phyloP scores from a whole-genome alignment of 1,140 invertebrate genomes.

The Drosophila kanapiae region DNA sequence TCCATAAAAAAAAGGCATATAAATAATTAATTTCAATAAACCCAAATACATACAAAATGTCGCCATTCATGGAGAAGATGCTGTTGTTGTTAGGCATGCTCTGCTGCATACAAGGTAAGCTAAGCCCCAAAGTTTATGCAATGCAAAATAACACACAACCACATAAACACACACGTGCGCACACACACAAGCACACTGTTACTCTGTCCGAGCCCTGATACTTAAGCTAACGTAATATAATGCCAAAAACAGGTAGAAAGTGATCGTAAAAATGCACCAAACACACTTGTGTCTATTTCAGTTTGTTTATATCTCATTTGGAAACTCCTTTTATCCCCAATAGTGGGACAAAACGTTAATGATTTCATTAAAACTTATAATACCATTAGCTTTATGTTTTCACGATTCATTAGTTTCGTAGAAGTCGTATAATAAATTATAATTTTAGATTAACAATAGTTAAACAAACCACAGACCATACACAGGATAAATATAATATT shows the following conservation, averaged over 20 bases:
- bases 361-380: background rate
- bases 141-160: constrained; percentile 27
- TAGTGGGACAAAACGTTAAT: background rate
- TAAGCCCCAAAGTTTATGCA: constrained; percentile 55
- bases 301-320: background rate
- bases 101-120: constrained; percentile 82
- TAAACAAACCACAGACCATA: background rate
- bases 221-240: constrained; percentile 4
- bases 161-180: constrained; percentile 5
- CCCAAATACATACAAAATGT: constrained; percentile 60
- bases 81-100: constrained; percentile 72
- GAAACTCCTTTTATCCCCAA: background rate
- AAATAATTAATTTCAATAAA: constrained; percentile 33
- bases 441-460: background rate
- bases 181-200: background rate
- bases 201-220: constrained; percentile 5
- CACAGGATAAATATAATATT: background rate
- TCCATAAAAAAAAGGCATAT: constrained; percentile 7
- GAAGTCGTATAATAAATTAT: background rate
- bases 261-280: background rate
- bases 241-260: constrained; percentile 16
- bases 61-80: constrained; percentile 77
- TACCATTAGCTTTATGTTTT: background rate
- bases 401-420: background rate
- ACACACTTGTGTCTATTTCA: background rate